phyloP scores from a whole-genome alignment of 2,113 vertebrate species.

The Catharus fuscescens region DNA sequence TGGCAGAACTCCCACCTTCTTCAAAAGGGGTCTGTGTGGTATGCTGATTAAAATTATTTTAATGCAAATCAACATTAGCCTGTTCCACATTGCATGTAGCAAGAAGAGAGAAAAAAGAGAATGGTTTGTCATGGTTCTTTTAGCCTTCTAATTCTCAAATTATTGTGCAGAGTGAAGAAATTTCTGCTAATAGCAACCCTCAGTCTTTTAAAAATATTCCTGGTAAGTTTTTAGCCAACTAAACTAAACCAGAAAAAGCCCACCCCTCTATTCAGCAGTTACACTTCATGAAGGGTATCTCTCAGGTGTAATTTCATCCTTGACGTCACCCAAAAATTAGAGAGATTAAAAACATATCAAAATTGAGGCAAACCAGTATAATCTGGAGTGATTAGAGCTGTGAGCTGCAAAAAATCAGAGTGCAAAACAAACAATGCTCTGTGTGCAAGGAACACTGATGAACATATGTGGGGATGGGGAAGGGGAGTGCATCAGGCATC shows the following conservation, averaged over 20 bases:
- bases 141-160: background rate
- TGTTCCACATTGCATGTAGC: background rate
- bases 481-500: background rate
- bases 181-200: background rate
- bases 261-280: background rate
- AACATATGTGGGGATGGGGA: background rate
- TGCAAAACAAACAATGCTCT: background rate
- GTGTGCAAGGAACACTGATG: background rate
- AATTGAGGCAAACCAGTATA: background rate
- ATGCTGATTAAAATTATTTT: background rate
- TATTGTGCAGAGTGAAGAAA: background rate
- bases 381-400: background rate
- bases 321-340: conserved; percentile 6
- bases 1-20: background rate
- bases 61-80: background rate
- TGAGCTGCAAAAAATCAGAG: background rate
- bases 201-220: background rate
- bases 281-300: background rate
- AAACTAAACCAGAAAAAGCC: background rate
- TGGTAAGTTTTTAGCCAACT: background rate
- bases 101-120: background rate
- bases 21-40: background rate
- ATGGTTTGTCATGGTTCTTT: background rate
- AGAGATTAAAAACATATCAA: background rate
- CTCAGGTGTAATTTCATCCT: background rate